Evolutionary conservation across 2,797 vertebrate species (phyloP).

Genomic region (Dendrocincla fuliginosa): DNA sequence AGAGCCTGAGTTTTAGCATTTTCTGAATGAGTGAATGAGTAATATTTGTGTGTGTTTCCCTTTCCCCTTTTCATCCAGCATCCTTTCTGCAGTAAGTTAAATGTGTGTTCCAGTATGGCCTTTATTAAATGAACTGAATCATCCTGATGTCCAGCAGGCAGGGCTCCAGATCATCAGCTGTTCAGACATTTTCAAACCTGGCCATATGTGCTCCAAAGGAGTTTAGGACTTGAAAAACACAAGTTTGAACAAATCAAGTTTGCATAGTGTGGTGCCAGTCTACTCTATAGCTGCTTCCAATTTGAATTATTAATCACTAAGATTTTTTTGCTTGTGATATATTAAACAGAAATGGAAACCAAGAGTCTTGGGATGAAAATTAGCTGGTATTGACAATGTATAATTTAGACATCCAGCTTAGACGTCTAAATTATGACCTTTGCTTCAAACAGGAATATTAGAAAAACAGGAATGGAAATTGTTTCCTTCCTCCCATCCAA

Average conservation of each 20-base stretch:
- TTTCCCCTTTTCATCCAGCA: not conserved
- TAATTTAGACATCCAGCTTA: not conserved
- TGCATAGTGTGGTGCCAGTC: not conserved
- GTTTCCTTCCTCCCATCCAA: not conserved
- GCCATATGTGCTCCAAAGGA: not conserved
- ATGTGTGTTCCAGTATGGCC: not conserved
- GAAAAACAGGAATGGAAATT: not conserved
- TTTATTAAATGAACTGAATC: not conserved
- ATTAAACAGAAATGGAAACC: constrained; percentile 3
- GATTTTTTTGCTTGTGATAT: not conserved
- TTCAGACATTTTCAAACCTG: not conserved
- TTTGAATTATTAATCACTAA: not conserved
- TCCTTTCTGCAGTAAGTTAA: not conserved
- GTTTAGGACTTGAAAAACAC: not conserved
- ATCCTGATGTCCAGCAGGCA: not conserved
- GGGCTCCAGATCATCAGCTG: not conserved
- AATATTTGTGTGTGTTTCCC: not conserved
- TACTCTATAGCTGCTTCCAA: not conserved
- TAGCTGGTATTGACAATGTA: not conserved
- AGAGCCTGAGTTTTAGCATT: constrained; percentile 1
- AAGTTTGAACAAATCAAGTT: not conserved
- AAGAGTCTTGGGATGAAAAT: not conserved
- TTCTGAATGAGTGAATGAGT: constrained; percentile 31
- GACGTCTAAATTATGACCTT: not conserved
- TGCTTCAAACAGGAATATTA: not conserved